Conservation (phyloP, 2,113 vertebrate genomes). For the Diadophis punctatus region DNA sequence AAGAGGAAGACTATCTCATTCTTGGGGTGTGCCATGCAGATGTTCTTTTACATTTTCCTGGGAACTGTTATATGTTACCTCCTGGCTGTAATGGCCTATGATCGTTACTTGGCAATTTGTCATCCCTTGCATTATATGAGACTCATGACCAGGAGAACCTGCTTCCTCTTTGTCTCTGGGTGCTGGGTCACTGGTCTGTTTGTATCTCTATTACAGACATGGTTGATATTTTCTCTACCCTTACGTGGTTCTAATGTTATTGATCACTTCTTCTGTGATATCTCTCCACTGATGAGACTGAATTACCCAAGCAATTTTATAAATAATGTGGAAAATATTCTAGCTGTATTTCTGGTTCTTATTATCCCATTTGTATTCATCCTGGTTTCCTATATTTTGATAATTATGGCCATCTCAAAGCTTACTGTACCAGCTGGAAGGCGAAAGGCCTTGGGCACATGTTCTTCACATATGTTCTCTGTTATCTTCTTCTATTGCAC, state of each 20-base stretch:
- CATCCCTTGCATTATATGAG: constrained; percentile 35
- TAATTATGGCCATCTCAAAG: neutral
- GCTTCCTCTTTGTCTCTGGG: neutral
- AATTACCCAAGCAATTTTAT: constrained; percentile 13
- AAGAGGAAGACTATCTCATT: constrained; percentile 42
- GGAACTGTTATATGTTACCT: constrained; percentile 48
- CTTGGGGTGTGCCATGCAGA: constrained; percentile 35
- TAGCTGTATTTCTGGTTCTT: constrained; percentile 5
- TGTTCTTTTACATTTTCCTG: constrained; percentile 34
- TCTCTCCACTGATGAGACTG: constrained; percentile 15
- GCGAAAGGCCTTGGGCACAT: constrained; percentile 18
- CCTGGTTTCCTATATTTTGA: constrained; percentile 22
- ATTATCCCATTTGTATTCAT: constrained; percentile 15
- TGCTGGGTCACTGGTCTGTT: neutral
- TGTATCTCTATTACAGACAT: constrained; percentile 15
- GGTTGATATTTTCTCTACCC: constrained; percentile 2
- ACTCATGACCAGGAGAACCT: constrained; percentile 27
- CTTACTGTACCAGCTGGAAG: neutral
- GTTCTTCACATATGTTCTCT: constrained; percentile 13
- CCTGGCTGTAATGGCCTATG: constrained; percentile 43
- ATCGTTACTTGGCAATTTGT: constrained; percentile 37
- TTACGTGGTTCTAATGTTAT: constrained; percentile 17
- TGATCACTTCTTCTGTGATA: constrained; percentile 38
- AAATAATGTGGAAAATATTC: constrained; percentile 11
- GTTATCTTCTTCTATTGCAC: constrained; percentile 30